Evolutionary conservation across 1,140 invertebrate genomes (phyloP).

Genomic region (Orius laevigatus): DNA sequence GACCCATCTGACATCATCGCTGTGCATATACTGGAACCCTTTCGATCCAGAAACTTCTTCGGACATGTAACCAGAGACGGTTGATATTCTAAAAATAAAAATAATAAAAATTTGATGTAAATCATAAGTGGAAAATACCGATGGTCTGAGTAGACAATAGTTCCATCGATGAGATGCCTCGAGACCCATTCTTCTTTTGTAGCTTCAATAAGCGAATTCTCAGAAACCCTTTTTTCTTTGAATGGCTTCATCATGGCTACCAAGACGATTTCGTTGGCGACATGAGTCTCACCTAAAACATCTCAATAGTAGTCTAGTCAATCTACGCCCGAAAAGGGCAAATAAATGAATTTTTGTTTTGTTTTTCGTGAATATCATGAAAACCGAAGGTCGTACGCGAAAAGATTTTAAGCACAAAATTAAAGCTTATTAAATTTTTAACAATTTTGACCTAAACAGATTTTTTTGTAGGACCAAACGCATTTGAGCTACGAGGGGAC

Average conservation of each 20-base stretch:
- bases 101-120: constrained; percentile 8
- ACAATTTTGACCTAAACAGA: no score
- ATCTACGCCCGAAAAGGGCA: no score
- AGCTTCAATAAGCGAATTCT: constrained; percentile 50
- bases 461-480: no score
- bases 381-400: no score
- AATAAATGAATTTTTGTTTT: no score
- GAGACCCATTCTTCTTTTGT: constrained; percentile 71
- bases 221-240: constrained; percentile 46
- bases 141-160: constrained; percentile 71
- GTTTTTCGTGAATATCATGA: no score
- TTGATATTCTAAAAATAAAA: constrained; percentile 41
- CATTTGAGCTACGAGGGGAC: no score
- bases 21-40: constrained; percentile 73
- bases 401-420: no score
- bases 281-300: background rate
- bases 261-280: constrained; percentile 39
- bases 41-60: constrained; percentile 63
- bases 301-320: no score
- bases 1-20: constrained; percentile 67
- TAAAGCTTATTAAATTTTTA: no score
- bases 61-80: constrained; percentile 69
- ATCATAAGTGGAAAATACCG: constrained; percentile 23
- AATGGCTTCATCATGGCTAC: constrained; percentile 46
- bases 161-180: constrained; percentile 62